Percentiles rank a stretch among this genome's conserved stretches.
phyloP scores from a whole-genome alignment of 2,888 invertebrate genomes.

The Brachycybe producta region DNA sequence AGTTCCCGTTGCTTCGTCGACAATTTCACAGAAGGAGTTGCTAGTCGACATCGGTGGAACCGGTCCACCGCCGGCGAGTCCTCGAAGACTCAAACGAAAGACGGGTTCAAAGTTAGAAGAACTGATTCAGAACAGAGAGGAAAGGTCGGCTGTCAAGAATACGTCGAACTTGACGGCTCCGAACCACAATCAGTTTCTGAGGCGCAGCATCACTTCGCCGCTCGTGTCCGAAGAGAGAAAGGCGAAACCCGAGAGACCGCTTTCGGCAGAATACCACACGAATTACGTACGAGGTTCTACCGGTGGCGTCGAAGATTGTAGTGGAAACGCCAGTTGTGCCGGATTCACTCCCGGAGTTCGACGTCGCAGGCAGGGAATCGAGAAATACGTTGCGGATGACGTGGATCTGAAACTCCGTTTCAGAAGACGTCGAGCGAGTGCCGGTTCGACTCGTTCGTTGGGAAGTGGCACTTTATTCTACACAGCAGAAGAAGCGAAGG shows the following conservation, averaged over 20 bases:
- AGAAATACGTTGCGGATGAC: constrained; percentile 75
- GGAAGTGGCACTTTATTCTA: background rate
- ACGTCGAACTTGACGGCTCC: background rate
- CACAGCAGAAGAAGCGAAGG: constrained; percentile 14
- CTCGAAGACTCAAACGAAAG: constrained; percentile 11
- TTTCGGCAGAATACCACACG: constrained; percentile 13
- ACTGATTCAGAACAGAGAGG: background rate
- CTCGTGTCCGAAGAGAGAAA: constrained; percentile 13
- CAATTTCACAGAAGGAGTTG: background rate
- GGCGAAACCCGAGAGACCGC: constrained; percentile 3
- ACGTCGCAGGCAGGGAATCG: constrained; percentile 46
- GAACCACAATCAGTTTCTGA: constrained; percentile 6
- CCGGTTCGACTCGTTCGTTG: constrained; percentile 10
- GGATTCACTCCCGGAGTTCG: constrained; percentile 54
- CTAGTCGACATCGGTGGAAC: background rate
- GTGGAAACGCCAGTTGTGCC: constrained; percentile 24
- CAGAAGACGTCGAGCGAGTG: constrained; percentile 44
- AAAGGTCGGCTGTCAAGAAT: background rate
- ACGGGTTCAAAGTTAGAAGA: background rate
- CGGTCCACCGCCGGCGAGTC: background rate
- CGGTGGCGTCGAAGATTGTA: constrained; percentile 22
- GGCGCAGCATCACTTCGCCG: constrained; percentile 19
- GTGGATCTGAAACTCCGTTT: constrained; percentile 67
- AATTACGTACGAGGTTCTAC: constrained; percentile 21
- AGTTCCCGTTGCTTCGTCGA: too few relatives aligned